A percentile compares a stretch with the other conserved stretches of the same genome.
Evolutionary conservation across 2,113 vertebrate genomes (phyloP).

Genomic region (Lanius collurio): DNA sequence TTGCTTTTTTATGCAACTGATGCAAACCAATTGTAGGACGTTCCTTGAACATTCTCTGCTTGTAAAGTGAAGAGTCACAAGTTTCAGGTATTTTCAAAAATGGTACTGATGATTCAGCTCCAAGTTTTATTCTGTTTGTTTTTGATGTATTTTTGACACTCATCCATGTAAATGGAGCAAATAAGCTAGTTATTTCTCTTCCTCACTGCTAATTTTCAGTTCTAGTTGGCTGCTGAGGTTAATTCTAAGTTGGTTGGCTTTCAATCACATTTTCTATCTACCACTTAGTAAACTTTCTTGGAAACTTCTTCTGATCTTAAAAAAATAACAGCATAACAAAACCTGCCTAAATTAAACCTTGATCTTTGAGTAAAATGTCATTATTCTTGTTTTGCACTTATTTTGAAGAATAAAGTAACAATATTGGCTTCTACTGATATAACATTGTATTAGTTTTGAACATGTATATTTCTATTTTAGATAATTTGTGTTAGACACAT

Average conservation of each 20-base stretch:
- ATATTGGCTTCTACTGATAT: not conserved
- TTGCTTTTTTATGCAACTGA: not conserved
- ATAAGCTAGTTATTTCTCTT: not conserved
- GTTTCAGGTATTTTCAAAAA: not conserved
- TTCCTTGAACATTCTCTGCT: not conserved
- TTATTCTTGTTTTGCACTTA: not conserved
- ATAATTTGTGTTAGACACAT: not conserved
- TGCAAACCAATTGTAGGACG: not conserved
- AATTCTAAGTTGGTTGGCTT: not conserved
- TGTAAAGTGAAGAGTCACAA: not conserved
- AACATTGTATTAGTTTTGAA: not conserved
- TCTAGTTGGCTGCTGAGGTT: not conserved
- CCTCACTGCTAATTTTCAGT: not conserved
- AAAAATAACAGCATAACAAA: not conserved
- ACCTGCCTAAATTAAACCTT: not conserved
- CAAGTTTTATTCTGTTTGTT: not conserved
- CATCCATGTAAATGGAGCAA: not conserved
- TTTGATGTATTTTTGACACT: not conserved
- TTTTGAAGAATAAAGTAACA: not conserved
- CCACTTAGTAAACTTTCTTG: not conserved
- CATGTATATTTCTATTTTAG: not conserved
- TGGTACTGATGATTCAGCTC: not conserved
- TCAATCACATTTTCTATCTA: not conserved
- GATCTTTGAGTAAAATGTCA: not conserved
- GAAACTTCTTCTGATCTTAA: not conserved